These are phyloP conservation scores for Phalloptychus januarius DNA, from an alignment of 2,797 vertebrate genomes.

Conservation along the genomic window DNA sequence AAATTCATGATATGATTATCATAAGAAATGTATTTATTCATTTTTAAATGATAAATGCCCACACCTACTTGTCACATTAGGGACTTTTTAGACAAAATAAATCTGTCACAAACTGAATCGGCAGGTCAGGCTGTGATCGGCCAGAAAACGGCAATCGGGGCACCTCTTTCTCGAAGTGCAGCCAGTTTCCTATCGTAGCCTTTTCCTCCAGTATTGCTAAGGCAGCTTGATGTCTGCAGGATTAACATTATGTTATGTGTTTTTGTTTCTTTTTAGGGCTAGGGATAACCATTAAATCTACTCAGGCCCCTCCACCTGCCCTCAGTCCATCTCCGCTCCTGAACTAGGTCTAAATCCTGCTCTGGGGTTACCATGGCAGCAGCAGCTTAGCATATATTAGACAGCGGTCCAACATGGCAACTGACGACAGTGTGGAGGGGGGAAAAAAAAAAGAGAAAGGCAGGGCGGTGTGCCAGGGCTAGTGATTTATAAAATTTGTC, in stretches of 20 bases:
- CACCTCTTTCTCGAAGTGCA: background rate
- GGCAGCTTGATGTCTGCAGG: slow-evolving; percentile 20
- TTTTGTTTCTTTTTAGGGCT: slow-evolving; percentile 24
- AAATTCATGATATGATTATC: too few relatives aligned
- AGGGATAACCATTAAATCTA: slow-evolving; percentile 30
- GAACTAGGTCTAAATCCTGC: slow-evolving; percentile 77
- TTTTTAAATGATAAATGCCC: too few relatives aligned
- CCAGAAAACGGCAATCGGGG: background rate
- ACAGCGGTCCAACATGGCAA: slow-evolving; percentile 71
- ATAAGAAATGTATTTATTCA: too few relatives aligned
- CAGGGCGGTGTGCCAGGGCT: background rate
- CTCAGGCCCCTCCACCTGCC: slow-evolving; percentile 48
- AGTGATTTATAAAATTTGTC: slow-evolving; percentile 32
- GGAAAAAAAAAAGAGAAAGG: background rate
- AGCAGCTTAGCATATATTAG: slow-evolving; percentile 84
- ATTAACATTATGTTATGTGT: slow-evolving; percentile 15
- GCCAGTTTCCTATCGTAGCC: background rate
- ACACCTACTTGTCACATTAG: too few relatives aligned
- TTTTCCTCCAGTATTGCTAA: slow-evolving; percentile 8
- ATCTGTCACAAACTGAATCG: background rate
- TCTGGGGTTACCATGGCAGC: slow-evolving; percentile 83
- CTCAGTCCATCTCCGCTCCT: slow-evolving; percentile 47
- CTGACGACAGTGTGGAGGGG: slow-evolving; percentile 13
- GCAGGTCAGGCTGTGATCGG: background rate
- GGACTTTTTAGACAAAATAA: background rate